Evolutionary conservation across 2,888 invertebrate genomes (phyloP), one percentile per base, ranked within the genome.

Genomic region (Ophion ventricosus): DNA sequence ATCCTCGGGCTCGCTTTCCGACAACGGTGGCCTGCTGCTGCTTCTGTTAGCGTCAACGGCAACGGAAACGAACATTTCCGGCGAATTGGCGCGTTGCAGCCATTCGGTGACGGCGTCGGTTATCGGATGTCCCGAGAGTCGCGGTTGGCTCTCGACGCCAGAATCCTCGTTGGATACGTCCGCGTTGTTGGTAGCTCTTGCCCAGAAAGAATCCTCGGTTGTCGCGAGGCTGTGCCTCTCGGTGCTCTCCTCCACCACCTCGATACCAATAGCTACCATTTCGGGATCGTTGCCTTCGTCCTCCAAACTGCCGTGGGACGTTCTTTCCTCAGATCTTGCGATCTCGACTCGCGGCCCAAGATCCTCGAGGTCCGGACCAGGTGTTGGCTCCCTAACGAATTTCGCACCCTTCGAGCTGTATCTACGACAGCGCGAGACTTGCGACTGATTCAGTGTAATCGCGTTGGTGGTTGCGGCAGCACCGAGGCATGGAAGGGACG

Each of bases 21-120:
- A 81, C 14, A 85, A 84, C 20, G 56, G 14, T 8, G 25, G 11
- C 20, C 88, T 87, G n/a, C 43, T 14, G 43, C 2, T 2, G 11
- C 3, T 11, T 43, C 14, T 1, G 10, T 14, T 2, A 10, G 43
- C 43, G 2, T 43, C 43, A 2, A 11, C 14, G 14, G 43, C 0
- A 14, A 17, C 43, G 14, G 88, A 88, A 8, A 91, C 85, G 80
- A 93, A 92, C n/a, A 93, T 81, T 80, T 93, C 92, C 1, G 93
- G 92, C 23, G 92, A 92, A 75, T 93, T 92, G 11, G 91, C 91
- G 35, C 91, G 90, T 14, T 93, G 92, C 87, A 95, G 93, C 96
- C 96, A 96, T 77, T 95, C 94, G 69, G 94, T 95, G 0, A 96
- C 95, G 0, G 95, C 95, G 67, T 94, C 93, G 3, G 95, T 95